Percentiles rank a stretch among this genome's conserved stretches.
phyloP scores from a whole-genome alignment of 2,797 vertebrate species.

The Balearica regulorum region DNA sequence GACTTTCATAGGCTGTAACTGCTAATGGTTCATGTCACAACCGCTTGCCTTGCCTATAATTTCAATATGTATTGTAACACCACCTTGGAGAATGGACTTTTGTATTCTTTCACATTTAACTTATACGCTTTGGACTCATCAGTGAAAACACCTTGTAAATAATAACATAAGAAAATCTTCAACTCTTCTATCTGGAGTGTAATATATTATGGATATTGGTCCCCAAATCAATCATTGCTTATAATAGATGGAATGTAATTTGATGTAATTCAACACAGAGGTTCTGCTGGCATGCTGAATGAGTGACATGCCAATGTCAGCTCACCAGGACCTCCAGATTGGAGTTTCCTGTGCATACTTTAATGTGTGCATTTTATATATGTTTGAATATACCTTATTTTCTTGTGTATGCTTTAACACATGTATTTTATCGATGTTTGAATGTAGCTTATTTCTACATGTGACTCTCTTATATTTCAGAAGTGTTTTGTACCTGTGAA shows the following conservation, averaged over 20 bases:
- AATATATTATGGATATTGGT: neutral
- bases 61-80: neutral
- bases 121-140: neutral
- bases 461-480: slow-evolving; percentile 9
- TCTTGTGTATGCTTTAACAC: neutral
- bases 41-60: neutral
- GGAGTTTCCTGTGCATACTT: neutral
- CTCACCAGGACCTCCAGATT: neutral
- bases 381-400: neutral
- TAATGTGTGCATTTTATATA: neutral
- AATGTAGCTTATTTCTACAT: neutral
- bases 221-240: neutral
- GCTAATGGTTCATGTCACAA: neutral
- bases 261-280: neutral
- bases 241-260: neutral
- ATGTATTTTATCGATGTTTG: neutral
- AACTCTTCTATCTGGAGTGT: neutral
- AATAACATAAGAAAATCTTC: neutral
- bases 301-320: neutral
- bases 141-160: neutral
- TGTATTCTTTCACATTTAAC: neutral
- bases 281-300: neutral
- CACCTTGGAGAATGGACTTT: neutral
- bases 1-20: neutral
- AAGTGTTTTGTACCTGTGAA: neutral